Evolutionary conservation across 2,113 vertebrate species (phyloP), one percentile per base, ranked within the genome.

Genomic region (Myrmecobius fasciatus): DNA sequence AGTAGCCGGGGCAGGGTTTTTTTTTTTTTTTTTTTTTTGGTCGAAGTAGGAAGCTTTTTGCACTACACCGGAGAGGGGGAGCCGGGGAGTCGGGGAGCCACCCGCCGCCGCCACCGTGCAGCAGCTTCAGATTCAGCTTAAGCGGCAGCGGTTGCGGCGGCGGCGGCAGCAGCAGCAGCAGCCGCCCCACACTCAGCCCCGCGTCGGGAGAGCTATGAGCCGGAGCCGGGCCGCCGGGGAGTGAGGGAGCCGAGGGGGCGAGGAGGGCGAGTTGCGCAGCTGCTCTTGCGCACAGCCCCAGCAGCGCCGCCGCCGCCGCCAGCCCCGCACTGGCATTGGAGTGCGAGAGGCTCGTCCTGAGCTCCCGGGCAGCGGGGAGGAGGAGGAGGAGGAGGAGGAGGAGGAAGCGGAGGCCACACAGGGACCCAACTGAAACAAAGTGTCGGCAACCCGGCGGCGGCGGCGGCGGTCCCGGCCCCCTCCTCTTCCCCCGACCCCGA

Each of bases 381-480:
- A 47, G 93, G 43, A 54, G 92, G 56, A n/a, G 54, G 52, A 36
- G 54, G 52, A 52, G 3, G 24, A 91, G 25, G 94, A 96, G 89
- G 94, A 95, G 52, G 93, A 96, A 91, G 96, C 95, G 88, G 97
- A 97, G 96, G 96, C 98, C 98, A 97, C 96, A 97, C 98, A 96
- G 98, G 96, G 96, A 96, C 96, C 98, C 97, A 98, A 98, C 95
- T 98, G 98, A 97, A 98, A 98, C 98, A 99, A 99, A 98, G 98
- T 99, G 96, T 97, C 96, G 97, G 95, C 97, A 93, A 94, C 96
- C 95, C 75, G 94, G 95, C 95, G 94, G 97, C 96, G 92, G 60
- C 94, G 89, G 89, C 93, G 89, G 26, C 89, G 88, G 88, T 43
- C 93, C 95, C 94, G 91, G 92, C 96, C 94, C 92, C 93, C 93